Conservation (phyloP, 64 coral and sea anemone species). For the Trachythela sp. region DNA sequence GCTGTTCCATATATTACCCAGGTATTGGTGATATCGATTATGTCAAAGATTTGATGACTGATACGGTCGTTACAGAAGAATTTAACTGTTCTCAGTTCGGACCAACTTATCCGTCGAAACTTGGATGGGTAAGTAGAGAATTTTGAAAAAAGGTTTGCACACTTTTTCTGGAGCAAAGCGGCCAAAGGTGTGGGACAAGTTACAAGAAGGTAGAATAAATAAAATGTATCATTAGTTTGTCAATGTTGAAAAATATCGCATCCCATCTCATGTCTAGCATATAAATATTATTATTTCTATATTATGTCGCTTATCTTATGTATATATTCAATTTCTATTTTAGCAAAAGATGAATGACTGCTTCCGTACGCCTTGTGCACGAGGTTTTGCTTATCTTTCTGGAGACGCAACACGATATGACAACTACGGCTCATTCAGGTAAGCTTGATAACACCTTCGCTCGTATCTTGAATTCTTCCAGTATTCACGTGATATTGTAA, state of each 20-base stretch:
- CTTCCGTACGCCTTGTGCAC: background rate
- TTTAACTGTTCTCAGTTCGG: background rate
- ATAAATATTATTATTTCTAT: too few relatives aligned
- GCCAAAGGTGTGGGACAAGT: too few relatives aligned
- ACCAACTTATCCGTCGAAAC: background rate
- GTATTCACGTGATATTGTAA: too few relatives aligned
- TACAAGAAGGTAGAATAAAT: too few relatives aligned
- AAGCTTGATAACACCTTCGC: background rate
- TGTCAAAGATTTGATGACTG: background rate
- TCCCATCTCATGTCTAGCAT: too few relatives aligned
- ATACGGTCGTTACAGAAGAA: background rate
- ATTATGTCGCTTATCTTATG: too few relatives aligned
- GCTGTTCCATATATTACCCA: background rate
- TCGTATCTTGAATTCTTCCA: too few relatives aligned
- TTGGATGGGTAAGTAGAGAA: background rate
- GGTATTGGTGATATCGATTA: background rate
- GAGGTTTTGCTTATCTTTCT: background rate
- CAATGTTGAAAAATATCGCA: too few relatives aligned
- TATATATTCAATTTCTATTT: background rate
- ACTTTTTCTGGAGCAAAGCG: background rate
- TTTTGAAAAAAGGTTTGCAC: background rate
- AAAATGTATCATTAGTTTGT: too few relatives aligned
- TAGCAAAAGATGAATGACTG: background rate
- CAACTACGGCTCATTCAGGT: background rate
- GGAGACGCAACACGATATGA: background rate